Evolutionary conservation across 2,797 vertebrate species (phyloP), one percentile per base, ranked within the genome.

Genomic region (Microcaecilia unicolor): DNA sequence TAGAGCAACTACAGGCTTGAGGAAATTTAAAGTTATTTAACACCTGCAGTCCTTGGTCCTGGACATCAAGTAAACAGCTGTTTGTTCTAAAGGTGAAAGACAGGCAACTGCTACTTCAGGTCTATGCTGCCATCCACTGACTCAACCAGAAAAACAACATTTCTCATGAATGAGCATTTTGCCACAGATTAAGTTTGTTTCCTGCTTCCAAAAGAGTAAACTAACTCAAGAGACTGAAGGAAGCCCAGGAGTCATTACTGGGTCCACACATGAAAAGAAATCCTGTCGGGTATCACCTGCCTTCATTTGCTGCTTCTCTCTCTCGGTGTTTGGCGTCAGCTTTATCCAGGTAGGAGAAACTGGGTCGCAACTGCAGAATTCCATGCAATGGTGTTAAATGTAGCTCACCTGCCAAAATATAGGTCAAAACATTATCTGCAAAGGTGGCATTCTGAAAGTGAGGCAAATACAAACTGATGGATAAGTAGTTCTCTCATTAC

Each of bases 311-410:
- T 1, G 90, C 91, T 61, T 99, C 96, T 41, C 93, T 81, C 68
- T 99, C 96, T 19, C 87, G 72, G 58, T 93, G 92, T 72, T 95
- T 98, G 53, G 74, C 78, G 46, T 99, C 96, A 0, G 95, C 96
- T 68, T 93, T 95, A 61, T 99, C 96, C 74, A 99, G 55, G 52
- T 99, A 98, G 12, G 87, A 81, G 69, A 98, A 99, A 64, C 93
- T 97, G 25, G 96, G 96, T 31, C 93, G 89, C 78, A 99, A 74
- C 67, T 99, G 96, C 35, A 99, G 85, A 75, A 99, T 96, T 46
- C 96, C 95, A 1, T 92, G 89, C 52, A 99, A 74, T 9, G 96
- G 96, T 1, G 95, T 98, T 61, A 99, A 49, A 34, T 99, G 96
- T 57, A 99, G 88, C 64, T 99, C 95, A 37, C 96, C 96, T 99